A percentile compares a stretch with the other conserved stretches of the same genome.
Conservation (phyloP, 2,113 vertebrate species). For the Odocoileus virginianus region DNA sequence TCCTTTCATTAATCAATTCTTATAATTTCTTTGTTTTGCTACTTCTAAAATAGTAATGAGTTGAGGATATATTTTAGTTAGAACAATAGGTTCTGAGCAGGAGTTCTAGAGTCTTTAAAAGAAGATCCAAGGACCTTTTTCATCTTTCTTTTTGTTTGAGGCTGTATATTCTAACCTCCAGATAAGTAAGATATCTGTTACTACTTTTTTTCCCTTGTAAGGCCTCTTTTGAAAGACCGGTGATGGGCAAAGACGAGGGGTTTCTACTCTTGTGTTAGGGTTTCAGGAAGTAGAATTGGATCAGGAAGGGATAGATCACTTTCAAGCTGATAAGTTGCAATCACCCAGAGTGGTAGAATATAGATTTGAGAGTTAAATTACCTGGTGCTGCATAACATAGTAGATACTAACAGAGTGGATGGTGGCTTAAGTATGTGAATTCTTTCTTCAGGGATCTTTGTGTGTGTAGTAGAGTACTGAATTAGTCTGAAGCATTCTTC, state of each 20-base stretch:
- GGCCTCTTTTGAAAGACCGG: neutral
- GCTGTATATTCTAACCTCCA: constrained; percentile 10
- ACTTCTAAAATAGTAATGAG: neutral
- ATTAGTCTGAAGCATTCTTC: constrained; percentile 52
- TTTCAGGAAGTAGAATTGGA: constrained; percentile 54
- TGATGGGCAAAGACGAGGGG: neutral
- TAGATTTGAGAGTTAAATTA: constrained; percentile 56
- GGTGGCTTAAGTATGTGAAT: neutral
- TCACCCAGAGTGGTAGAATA: constrained; percentile 2
- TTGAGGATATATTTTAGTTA: neutral
- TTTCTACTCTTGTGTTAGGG: neutral
- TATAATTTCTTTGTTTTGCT: neutral
- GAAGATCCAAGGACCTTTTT: neutral
- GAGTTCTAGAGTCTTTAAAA: constrained; percentile 8
- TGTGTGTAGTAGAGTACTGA: neutral
- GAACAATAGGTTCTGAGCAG: neutral
- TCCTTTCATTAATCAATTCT: constrained; percentile 10
- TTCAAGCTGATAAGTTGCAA: constrained; percentile 47
- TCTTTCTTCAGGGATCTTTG: constrained; percentile 36
- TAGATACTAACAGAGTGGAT: neutral
- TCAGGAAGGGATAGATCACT: constrained; percentile 54
- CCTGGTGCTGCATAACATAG: neutral
- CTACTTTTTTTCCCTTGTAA: neutral
- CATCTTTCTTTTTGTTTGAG: constrained; percentile 17
- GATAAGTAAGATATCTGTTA: neutral